Conservation (phyloP, 2,113 vertebrate genomes). For the Lagenorhynchus albirostris region DNA sequence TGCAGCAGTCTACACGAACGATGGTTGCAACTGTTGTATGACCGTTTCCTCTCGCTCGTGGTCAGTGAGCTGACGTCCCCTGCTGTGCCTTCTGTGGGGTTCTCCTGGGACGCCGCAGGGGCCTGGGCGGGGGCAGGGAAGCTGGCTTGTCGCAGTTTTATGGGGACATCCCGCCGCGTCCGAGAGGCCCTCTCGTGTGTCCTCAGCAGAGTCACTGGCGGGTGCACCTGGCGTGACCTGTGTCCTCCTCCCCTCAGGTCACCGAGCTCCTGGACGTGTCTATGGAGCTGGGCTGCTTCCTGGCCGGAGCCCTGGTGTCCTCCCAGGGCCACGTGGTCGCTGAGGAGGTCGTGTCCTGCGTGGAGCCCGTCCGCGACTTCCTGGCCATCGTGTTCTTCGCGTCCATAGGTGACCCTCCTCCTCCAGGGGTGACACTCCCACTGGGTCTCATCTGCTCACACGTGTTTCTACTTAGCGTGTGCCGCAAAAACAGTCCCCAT, state of each 20-base stretch:
- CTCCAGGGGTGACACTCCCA: background rate
- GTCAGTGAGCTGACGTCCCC: too few relatives aligned
- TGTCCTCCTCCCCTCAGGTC: slow-evolving; percentile 80
- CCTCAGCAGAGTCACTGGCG: background rate
- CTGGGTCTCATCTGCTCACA: background rate
- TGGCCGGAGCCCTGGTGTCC: slow-evolving; percentile 94
- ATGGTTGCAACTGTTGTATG: background rate
- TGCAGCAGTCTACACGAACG: background rate
- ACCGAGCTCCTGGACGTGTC: slow-evolving; percentile 94
- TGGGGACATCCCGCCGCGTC: background rate
- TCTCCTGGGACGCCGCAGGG: background rate
- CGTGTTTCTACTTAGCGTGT: background rate
- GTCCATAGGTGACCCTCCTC: slow-evolving; percentile 90
- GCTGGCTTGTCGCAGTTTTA: background rate
- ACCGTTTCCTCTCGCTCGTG: background rate
- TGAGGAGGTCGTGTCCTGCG: slow-evolving; percentile 89
- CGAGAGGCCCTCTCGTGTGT: background rate
- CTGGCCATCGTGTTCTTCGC: slow-evolving; percentile 98
- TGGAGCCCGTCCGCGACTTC: slow-evolving; percentile 97
- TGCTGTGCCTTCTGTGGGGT: rapidly evolving
- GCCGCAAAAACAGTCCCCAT: rapidly evolving
- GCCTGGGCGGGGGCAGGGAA: too few relatives aligned
- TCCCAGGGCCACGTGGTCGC: slow-evolving; percentile 96
- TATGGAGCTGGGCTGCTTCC: slow-evolving; percentile 98
- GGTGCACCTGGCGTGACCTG: background rate